Conservation (phyloP, 2,797 vertebrate genomes). For the Enoplosus armatus region DNA sequence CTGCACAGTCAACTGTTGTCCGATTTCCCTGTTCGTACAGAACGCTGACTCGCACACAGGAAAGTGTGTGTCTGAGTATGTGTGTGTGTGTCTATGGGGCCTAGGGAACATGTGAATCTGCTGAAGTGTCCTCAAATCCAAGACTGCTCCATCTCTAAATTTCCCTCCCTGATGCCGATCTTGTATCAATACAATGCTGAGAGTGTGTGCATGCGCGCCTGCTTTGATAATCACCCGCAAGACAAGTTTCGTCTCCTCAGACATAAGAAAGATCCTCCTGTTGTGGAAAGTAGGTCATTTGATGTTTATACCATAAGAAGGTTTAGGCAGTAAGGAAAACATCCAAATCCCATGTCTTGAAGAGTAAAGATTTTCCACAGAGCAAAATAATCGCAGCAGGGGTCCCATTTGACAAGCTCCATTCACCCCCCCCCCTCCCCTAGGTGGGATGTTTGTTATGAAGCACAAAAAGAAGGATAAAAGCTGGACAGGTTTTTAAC, state of each 20-base stretch:
- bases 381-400: slow-evolving; percentile 11
- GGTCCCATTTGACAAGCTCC: not conserved
- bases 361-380: slow-evolving; percentile 19
- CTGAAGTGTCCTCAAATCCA: slow-evolving; percentile 30
- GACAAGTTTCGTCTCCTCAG: slow-evolving; percentile 31
- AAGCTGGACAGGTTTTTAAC: not conserved
- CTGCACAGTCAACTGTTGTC: slow-evolving; percentile 54
- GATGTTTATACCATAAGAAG: slow-evolving; percentile 52
- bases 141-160: slow-evolving; percentile 23
- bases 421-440: no score
- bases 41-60: slow-evolving; percentile 38
- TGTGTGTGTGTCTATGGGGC: slow-evolving; percentile 10
- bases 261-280: slow-evolving; percentile 12
- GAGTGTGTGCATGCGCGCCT: not conserved
- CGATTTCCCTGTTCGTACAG: slow-evolving; percentile 54
- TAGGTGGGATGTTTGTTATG: not conserved
- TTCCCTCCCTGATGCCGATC: slow-evolving; percentile 24
- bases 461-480: not conserved
- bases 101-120: slow-evolving; percentile 29
- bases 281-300: slow-evolving; percentile 54
- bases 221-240: slow-evolving; percentile 32
- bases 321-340: slow-evolving; percentile 35
- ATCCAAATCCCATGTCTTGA: slow-evolving; percentile 17
- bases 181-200: slow-evolving; percentile 28
- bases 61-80: slow-evolving; percentile 7